Base-by-base conservation (phyloP, 2,113 vertebrate species). In the Chionodraco myersi region DNA sequence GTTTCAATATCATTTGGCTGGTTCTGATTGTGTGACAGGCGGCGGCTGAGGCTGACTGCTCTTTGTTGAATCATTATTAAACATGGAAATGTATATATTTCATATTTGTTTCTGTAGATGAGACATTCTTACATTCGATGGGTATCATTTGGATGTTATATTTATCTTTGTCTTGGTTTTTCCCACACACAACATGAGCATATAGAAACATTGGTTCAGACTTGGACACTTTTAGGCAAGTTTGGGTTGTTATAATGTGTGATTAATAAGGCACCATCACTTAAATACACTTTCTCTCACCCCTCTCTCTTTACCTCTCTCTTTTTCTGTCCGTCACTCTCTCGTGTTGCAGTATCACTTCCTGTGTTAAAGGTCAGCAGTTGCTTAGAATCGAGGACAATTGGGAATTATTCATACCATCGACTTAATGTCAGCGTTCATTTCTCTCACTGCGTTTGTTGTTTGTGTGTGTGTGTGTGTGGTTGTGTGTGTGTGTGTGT, bases 401-500 rank as follows among this genome's bases (percentile, higher is more conserved):
- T 94, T 91, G 96, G 97, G 96, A 97, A 98, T 98, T 96, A 99
- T 99, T 98, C 96, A 97, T 97, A 95, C 94, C 95, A 97, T 97
- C 96, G 97, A 97, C 97, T 97, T 98, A 97, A 96, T 97, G 97
- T 97, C 96, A 97, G 95, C 93, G 91, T 95, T 96, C 95, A 94
- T 96, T 95, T 95, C 58, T 51, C 67, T 82, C 47, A 36, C 64
- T 60, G 82, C 61, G 61, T 86, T 57, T 86, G 80, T 77, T 80
- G 66, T n/a, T n/a, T n/a, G 21, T 21, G 21, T 1, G 21, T 21
- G 21, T 21, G 21, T 21, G 21, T 21, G 21, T 21, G 21, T 21
- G 21, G 21, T 1, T 21, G 21, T 21, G 21, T 21, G 21, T 21
- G 21, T 21, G 21, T 21, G 21, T 21, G 21, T 21, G 21, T 21